Evolutionary conservation across 1,140 invertebrate genomes (phyloP), one percentile per base, ranked within the genome.

Genomic region (Papilio helenus): DNA sequence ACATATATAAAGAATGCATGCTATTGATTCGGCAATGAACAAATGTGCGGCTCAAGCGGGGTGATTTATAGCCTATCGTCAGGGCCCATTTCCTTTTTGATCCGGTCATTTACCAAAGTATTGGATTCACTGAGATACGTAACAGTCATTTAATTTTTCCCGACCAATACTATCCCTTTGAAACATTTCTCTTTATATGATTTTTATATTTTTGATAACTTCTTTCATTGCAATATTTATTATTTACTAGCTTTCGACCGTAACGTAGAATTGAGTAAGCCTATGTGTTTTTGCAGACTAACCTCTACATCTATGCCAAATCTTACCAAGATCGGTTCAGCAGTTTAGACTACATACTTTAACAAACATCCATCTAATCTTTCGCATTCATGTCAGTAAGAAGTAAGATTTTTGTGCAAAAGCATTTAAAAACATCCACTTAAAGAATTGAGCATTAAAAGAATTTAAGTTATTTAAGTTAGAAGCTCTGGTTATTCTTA

Each of bases 1-100:
- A 23, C 16, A 26, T 65, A 1, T 65, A 68, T 29, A 29, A 68
- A 68, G 71, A 72, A 39, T 72, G 71, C 71, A 42, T 72, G 34
- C n/a, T 74, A 74, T 74, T 74, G 44, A 73, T 73, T 73, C 44
- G 12, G 20, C 20, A 73, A 23, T 44, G 72, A 49, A 73, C 72
- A 73, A 73, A 73, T 73, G 72, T 73, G 20, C 20, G 44, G 72
- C 39, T 73, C 72, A 26, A 26, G 44, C 20, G 39, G 44, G 20
- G 39, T 73, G 72, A 73, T 73, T 73, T 73, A 73, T 73, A 16
- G 42, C 72, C 72, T 73, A 73, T 73, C 72, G 72, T 73, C 72
- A 73, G 42, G 72, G 72, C 68, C 72, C 72, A 73, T 73, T 73
- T 73, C 72, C 20, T 73, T 46, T 44, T 73, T 73, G 20, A 73